These are phyloP conservation scores for Aphelenchoides bicaudatus DNA, from an alignment of 2,888 invertebrate genomes.

Conservation along the genomic window DNA sequence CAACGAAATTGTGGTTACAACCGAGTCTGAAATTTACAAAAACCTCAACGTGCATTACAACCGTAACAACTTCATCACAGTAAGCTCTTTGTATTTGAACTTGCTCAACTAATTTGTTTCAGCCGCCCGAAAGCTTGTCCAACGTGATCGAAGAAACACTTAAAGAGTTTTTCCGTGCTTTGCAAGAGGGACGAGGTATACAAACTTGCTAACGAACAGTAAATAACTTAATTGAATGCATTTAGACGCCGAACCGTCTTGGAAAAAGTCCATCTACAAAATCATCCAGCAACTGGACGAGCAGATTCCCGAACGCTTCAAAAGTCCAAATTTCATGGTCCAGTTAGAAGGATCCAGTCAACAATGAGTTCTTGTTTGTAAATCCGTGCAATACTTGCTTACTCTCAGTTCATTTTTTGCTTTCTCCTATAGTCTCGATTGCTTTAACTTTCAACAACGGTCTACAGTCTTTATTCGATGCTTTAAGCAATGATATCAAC, in stretches of 20 bases:
- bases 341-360: constrained; percentile 16
- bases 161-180: constrained; percentile 96
- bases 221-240: no score
- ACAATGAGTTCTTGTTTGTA: neutral
- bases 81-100: constrained; percentile 60
- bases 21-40: constrained; percentile 93
- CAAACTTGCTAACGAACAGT: no score
- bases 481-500: no score
- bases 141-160: constrained; percentile 94
- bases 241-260: constrained; percentile 96
- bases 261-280: constrained; percentile 99
- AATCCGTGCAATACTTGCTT: neutral
- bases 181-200: constrained; percentile 91
- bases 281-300: constrained; percentile 98
- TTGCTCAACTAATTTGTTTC: constrained; percentile 48
- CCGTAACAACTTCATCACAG: constrained; percentile 92
- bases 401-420: neutral
- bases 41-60: constrained; percentile 98
- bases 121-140: constrained; percentile 97
- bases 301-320: constrained; percentile 98
- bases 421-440: neutral
- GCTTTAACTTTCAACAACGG: neutral
- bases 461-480: no score
- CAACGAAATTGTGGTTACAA: constrained; percentile 87
- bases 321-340: constrained; percentile 90